Conservation (phyloP, 2,888 invertebrate species). For the Oscheius myriophilus region DNA sequence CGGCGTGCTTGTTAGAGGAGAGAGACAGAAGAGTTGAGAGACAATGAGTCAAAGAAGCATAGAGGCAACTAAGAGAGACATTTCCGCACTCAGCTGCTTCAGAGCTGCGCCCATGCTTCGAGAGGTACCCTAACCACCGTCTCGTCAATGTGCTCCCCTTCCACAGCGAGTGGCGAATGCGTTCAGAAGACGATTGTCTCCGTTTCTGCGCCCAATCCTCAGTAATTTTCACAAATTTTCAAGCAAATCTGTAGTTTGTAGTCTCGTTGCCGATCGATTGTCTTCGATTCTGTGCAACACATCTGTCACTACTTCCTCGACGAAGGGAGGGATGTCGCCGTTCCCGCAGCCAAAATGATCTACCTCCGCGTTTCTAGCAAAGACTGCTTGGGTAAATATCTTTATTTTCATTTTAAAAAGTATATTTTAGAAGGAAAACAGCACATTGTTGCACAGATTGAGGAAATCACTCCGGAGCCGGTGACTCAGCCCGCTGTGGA, state of each 20-base stretch:
- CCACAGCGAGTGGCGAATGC: conserved; percentile 68
- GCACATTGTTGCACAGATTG: not conserved
- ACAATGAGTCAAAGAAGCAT: too few species aligned
- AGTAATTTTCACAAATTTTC: conserved; percentile 34
- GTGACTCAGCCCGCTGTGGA: not conserved
- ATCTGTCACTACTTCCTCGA: conserved; percentile 68
- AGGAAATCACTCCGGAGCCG: conserved; percentile 8
- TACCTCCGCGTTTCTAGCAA: conserved; percentile 63
- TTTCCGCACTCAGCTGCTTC: too few species aligned
- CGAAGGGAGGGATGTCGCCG: conserved; percentile 53
- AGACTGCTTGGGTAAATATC: conserved; percentile 60
- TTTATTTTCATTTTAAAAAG: too few species aligned
- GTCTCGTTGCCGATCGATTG: conserved; percentile 67
- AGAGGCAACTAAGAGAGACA: too few species aligned
- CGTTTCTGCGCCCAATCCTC: conserved; percentile 58
- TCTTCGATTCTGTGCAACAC: conserved; percentile 65
- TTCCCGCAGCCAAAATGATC: conserved; percentile 62
- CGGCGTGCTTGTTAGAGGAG: too few species aligned
- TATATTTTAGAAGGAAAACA: not conserved
- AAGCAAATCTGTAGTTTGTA: conserved; percentile 35
- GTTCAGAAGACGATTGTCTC: conserved; percentile 63
- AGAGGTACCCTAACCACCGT: conserved; percentile 62
- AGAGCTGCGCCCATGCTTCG: conserved; percentile 69
- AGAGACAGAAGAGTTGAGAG: too few species aligned
- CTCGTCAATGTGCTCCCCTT: conserved; percentile 60